phyloP scores from a whole-genome alignment of 2,888 invertebrate genomes.

The Chouioia cunea region DNA sequence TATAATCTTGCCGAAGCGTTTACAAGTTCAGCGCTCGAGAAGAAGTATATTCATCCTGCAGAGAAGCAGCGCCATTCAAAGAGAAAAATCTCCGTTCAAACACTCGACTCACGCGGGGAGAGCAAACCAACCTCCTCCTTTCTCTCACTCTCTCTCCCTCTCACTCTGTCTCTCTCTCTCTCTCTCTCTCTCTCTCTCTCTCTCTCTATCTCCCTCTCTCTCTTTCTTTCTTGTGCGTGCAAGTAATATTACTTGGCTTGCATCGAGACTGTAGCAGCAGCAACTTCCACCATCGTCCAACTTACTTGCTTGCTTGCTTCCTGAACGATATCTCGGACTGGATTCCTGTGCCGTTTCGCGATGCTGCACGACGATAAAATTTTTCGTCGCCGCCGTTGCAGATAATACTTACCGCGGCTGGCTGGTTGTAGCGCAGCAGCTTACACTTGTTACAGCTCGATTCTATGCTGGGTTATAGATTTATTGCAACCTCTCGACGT shows the following conservation, averaged over 20 bases:
- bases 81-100: no score
- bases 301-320: slow-evolving; percentile 9
- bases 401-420: no score
- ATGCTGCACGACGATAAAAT: slow-evolving; percentile 36
- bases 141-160: slow-evolving; percentile 44
- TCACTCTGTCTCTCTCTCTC: not conserved
- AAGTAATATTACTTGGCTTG: slow-evolving; percentile 2
- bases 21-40: no score
- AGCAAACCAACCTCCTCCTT: slow-evolving; percentile 31
- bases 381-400: slow-evolving; percentile 10
- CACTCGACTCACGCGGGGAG: no score
- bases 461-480: no score
- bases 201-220: slow-evolving; percentile 10
- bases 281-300: slow-evolving; percentile 17
- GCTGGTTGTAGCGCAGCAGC: no score
- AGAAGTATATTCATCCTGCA: no score
- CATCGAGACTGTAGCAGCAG: slow-evolving; percentile 8
- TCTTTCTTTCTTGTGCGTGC: no score
- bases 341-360: slow-evolving; percentile 28
- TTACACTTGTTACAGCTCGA: no score
- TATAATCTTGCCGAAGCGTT: no score
- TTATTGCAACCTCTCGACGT: no score
- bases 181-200: slow-evolving; percentile 23
- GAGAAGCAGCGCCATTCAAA: no score
- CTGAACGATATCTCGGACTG: slow-evolving; percentile 39